These are phyloP conservation scores for Oxycera nigricornis DNA, from an alignment of 2,888 invertebrate genomes.

Conservation along the genomic window DNA sequence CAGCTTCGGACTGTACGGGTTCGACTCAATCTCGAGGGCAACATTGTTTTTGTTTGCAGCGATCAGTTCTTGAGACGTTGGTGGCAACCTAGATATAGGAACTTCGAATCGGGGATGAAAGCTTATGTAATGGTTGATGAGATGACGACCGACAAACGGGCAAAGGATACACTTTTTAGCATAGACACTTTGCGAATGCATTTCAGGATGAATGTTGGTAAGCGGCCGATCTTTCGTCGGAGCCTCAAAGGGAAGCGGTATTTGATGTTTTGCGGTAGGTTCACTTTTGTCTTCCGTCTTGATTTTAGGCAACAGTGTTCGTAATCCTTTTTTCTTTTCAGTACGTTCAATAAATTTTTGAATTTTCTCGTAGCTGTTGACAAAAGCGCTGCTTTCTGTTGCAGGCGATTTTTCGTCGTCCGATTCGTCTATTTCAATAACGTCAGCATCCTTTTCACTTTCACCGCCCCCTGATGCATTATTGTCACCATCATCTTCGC, in stretches of 20 bases:
- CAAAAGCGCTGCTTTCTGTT: not conserved
- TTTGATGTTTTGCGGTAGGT: not conserved
- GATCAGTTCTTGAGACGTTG: slow-evolving; percentile 48
- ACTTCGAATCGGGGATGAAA: slow-evolving; percentile 71
- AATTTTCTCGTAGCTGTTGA: slow-evolving; percentile 17
- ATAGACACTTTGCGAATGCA: slow-evolving; percentile 55
- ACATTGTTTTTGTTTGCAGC: slow-evolving; percentile 11
- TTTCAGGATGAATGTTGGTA: slow-evolving; percentile 50
- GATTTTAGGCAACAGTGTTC: not conserved
- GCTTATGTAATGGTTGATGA: slow-evolving; percentile 72
- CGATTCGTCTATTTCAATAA: slow-evolving; percentile 9
- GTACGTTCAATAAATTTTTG: slow-evolving; percentile 5
- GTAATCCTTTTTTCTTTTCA: slow-evolving; percentile 2
- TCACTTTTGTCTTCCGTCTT: not conserved
- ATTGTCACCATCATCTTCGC: slow-evolving; percentile 55
- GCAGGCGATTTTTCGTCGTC: not conserved
- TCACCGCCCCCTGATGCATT: slow-evolving; percentile 45
- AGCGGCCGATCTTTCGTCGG: slow-evolving; percentile 6
- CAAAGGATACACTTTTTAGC: slow-evolving; percentile 54
- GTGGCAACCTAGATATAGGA: slow-evolving; percentile 69
- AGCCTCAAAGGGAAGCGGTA: not conserved
- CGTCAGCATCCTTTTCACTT: not conserved
- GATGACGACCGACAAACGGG: slow-evolving; percentile 40
- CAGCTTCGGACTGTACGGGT: slow-evolving; percentile 2
- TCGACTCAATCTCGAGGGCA: not conserved